Evolutionary conservation across 2,888 invertebrate genomes (phyloP).

Genomic region (Scaeva pyrastri): DNA sequence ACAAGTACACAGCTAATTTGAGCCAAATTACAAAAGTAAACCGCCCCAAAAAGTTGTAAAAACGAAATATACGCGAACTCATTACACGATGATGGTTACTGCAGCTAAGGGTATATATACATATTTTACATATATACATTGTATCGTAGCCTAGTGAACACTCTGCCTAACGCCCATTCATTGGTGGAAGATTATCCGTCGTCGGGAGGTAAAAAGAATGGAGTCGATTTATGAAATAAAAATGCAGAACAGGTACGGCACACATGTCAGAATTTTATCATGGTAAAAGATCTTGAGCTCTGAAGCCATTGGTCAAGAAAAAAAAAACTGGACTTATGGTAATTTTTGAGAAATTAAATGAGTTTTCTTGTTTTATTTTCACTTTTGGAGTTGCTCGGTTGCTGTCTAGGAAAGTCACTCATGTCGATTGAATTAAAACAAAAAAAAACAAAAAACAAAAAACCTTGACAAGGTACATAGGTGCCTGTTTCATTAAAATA

Average conservation of each 20-base stretch:
- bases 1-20: constrained; percentile 57
- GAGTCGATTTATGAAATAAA: constrained; percentile 49
- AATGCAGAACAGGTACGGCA: constrained; percentile 68
- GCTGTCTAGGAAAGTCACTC: too few species aligned
- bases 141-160: constrained; percentile 11
- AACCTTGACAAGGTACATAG: too few species aligned
- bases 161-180: constrained; percentile 16
- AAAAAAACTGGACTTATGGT: constrained; percentile 40
- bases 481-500: too few species aligned
- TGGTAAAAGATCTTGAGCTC: constrained; percentile 40
- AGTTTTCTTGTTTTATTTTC: not conserved
- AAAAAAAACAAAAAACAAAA: too few species aligned
- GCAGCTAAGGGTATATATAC: not conserved
- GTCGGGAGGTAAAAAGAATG: constrained; percentile 26
- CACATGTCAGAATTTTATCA: constrained; percentile 63
- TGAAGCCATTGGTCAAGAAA: constrained; percentile 61
- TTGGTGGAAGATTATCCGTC: constrained; percentile 71
- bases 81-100: constrained; percentile 32
- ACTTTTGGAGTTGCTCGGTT: not conserved
- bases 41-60: constrained; percentile 63
- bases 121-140: too few species aligned
- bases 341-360: constrained; percentile 35
- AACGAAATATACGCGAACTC: constrained; percentile 22
- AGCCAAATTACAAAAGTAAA: constrained; percentile 67
- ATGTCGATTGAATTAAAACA: too few species aligned